These are phyloP conservation scores for Colaptes auratus DNA, from an alignment of 2,113 vertebrate species.

Conservation along the genomic window DNA sequence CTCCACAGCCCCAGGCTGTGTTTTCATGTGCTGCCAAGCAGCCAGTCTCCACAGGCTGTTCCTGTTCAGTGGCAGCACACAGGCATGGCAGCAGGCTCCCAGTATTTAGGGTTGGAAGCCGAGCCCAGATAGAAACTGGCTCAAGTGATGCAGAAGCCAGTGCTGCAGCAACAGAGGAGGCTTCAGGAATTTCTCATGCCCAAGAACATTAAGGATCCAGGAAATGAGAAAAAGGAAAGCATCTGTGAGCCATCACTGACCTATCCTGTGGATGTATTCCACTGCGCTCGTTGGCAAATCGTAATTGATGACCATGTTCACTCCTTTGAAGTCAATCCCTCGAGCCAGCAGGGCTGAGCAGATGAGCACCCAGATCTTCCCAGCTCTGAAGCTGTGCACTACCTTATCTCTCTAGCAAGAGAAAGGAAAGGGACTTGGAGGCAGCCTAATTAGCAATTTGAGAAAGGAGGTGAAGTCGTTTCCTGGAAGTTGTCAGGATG, in stretches of 20 bases:
- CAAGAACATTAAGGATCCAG: not conserved
- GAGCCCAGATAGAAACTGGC: not conserved
- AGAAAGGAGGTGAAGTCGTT: not conserved
- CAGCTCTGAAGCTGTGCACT: constrained; percentile 90
- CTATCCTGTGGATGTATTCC: constrained; percentile 96
- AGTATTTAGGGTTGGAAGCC: not conserved
- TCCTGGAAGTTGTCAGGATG: not conserved
- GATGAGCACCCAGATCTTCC: constrained; percentile 97
- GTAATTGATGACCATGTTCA: constrained; percentile 95
- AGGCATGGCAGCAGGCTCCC: not conserved
- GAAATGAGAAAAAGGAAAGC: not conserved
- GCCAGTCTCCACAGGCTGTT: not conserved
- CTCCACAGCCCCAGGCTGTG: not conserved
- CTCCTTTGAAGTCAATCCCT: constrained; percentile 97
- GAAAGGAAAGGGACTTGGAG: not conserved
- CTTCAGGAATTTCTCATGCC: not conserved
- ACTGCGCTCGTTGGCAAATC: constrained; percentile 94
- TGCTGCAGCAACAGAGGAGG: not conserved
- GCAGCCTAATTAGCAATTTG: not conserved
- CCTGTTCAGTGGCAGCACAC: not conserved
- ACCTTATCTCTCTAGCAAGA: constrained; percentile 88
- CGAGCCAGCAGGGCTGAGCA: constrained; percentile 93
- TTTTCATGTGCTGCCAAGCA: not conserved
- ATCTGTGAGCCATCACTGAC: constrained; percentile 69
- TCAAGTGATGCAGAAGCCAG: not conserved